Conservation (phyloP, 2,797 vertebrate species). For the Poecile montanus region DNA sequence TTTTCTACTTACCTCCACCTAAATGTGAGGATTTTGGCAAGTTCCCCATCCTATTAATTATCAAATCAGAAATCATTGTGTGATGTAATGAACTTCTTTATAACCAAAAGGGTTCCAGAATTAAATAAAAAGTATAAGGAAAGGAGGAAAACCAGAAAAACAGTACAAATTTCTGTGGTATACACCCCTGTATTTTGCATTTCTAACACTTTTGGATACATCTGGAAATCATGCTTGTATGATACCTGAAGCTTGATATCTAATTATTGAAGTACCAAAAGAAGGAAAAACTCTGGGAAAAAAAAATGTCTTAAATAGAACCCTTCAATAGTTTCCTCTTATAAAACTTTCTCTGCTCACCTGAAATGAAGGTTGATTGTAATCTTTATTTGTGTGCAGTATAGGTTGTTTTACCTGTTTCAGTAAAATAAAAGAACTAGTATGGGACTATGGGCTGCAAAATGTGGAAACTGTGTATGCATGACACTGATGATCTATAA, state of each 20-base stretch:
- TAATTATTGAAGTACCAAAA: not conserved
- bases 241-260: not conserved
- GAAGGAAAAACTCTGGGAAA: not conserved
- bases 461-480: not conserved
- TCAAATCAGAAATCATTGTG: not conserved
- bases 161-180: not conserved
- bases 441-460: rapidly evolving
- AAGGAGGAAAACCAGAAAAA: not conserved
- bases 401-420: not conserved
- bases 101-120: not conserved
- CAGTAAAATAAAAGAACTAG: not conserved
- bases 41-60: not conserved
- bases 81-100: not conserved
- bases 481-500: not conserved
- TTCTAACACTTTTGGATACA: not conserved
- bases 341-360: not conserved
- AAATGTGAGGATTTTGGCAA: not conserved
- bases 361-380: not conserved
- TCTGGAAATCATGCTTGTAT: not conserved
- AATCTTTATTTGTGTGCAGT: not conserved
- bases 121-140: not conserved
- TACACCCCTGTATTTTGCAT: not conserved
- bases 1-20: not conserved
- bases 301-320: not conserved
- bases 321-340: not conserved